phyloP scores from a whole-genome alignment of 1,140 invertebrate genomes.

The Drosophila nannoptera region DNA sequence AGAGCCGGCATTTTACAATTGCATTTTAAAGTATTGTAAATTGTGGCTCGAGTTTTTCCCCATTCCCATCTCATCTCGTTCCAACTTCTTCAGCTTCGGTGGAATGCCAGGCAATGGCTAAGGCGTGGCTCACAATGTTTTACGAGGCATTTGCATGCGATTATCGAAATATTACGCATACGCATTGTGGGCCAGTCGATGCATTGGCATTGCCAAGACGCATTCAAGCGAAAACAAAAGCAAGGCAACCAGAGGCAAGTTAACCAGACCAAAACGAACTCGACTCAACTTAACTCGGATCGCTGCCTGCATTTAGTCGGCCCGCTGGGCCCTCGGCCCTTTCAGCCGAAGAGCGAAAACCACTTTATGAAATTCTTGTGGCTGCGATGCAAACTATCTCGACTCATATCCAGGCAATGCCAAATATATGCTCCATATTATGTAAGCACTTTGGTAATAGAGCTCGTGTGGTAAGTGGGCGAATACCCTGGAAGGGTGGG shows the following conservation, averaged over 20 bases:
- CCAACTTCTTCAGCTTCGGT: neutral
- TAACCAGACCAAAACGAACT: conserved; percentile 21
- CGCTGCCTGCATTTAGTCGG: neutral
- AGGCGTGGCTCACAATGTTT: conserved; percentile 14
- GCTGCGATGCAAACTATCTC: conserved; percentile 26
- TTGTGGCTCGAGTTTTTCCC: neutral
- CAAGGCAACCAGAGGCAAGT: conserved; percentile 31
- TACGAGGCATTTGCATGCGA: conserved; percentile 8
- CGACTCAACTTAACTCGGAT: neutral
- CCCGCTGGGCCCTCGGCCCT: neutral
- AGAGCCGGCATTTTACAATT: conserved; percentile 12
- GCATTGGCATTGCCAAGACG: conserved; percentile 23
- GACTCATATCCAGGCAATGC: conserved; percentile 5
- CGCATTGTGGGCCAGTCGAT: conserved; percentile 14
- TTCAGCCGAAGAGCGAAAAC: conserved; percentile 27
- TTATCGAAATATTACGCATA: conserved; percentile 36
- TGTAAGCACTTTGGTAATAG: conserved; percentile 12
- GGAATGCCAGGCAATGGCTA: neutral
- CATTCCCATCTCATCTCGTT: neutral
- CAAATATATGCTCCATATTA: conserved; percentile 12
- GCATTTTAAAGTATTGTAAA: neutral
- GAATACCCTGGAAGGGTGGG: neutral
- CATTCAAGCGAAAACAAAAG: conserved; percentile 40
- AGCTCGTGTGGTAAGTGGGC: neutral
- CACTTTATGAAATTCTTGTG: conserved; percentile 41